A percentile compares a stretch with the other conserved stretches of the same genome.
Evolutionary conservation across 2,113 vertebrate genomes (phyloP).

Genomic region (Psittacus erithacus): DNA sequence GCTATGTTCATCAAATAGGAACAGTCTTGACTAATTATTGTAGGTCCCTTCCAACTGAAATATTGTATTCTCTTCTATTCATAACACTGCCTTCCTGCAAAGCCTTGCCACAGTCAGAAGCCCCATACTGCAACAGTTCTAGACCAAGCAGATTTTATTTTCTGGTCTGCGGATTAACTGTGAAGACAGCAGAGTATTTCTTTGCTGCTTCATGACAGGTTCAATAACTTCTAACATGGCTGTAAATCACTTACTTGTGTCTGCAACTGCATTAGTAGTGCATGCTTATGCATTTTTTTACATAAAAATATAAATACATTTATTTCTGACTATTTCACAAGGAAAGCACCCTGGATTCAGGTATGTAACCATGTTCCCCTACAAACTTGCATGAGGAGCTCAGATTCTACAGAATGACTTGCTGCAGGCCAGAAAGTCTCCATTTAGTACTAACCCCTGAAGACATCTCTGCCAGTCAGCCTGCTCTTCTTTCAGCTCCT

Average conservation of each 20-base stretch:
- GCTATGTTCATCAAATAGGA: background rate
- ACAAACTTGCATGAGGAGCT: background rate
- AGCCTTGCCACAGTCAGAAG: background rate
- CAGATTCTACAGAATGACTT: background rate
- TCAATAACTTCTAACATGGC: background rate
- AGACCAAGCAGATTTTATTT: background rate
- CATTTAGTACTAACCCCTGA: background rate
- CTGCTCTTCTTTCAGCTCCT: background rate
- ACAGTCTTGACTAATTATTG: background rate
- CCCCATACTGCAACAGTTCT: background rate
- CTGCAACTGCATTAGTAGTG: background rate
- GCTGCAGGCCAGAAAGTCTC: background rate
- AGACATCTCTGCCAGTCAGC: background rate
- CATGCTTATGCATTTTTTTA: background rate
- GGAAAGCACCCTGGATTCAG: background rate
- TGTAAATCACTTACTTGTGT: background rate
- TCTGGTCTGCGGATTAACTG: background rate
- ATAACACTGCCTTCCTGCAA: background rate
- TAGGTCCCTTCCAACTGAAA: background rate
- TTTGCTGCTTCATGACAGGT: background rate
- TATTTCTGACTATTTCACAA: background rate
- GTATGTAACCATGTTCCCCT: background rate
- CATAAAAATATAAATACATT: background rate
- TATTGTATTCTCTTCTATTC: background rate
- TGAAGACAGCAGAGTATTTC: background rate